These are phyloP conservation scores for Drosophila rubida DNA, from an alignment of 2,888 invertebrate genomes.

Conservation along the genomic window DNA sequence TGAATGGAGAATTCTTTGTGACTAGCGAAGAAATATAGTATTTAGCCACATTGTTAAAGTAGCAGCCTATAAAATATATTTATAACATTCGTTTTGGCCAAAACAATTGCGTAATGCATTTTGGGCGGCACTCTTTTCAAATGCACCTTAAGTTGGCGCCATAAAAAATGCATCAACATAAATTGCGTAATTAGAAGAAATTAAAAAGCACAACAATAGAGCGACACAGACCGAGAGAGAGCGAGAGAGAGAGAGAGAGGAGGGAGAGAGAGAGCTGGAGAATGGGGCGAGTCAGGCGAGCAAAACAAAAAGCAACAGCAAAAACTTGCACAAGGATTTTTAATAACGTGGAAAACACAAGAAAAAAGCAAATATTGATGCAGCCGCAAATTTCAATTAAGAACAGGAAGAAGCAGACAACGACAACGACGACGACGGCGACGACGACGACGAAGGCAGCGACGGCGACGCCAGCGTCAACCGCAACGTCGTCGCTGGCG, in stretches of 20 bases:
- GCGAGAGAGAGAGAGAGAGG: not conserved
- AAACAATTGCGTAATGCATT: conserved; percentile 7
- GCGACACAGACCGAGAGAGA: conserved; percentile 6
- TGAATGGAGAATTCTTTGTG: no score
- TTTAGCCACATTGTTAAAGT: no score
- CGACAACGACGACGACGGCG: conserved; percentile 38
- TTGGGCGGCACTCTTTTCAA: conserved; percentile 15
- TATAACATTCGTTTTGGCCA: conserved; percentile 8
- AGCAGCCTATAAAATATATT: not conserved
- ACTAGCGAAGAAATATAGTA: no score
- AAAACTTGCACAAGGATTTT: conserved; percentile 80
- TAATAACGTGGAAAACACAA: conserved; percentile 82
- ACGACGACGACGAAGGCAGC: conserved; percentile 22
- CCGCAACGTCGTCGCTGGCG: conserved; percentile 50
- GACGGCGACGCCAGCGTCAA: conserved; percentile 47
- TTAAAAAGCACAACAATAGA: conserved; percentile 66
- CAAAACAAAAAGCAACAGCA: conserved; percentile 57
- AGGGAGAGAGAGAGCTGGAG: not conserved
- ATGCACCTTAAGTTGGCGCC: conserved; percentile 46
- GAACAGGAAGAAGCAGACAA: conserved; percentile 78
- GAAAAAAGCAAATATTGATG: conserved; percentile 82
- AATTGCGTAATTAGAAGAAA: conserved; percentile 70
- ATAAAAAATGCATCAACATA: conserved; percentile 68
- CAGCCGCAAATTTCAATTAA: conserved; percentile 84
- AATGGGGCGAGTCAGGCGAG: conserved; percentile 23